A percentile compares a stretch with the other conserved stretches of the same genome.
These are phyloP conservation scores for Brachystomella parvula DNA, from an alignment of 1,140 invertebrate genomes.

Conservation along the genomic window DNA sequence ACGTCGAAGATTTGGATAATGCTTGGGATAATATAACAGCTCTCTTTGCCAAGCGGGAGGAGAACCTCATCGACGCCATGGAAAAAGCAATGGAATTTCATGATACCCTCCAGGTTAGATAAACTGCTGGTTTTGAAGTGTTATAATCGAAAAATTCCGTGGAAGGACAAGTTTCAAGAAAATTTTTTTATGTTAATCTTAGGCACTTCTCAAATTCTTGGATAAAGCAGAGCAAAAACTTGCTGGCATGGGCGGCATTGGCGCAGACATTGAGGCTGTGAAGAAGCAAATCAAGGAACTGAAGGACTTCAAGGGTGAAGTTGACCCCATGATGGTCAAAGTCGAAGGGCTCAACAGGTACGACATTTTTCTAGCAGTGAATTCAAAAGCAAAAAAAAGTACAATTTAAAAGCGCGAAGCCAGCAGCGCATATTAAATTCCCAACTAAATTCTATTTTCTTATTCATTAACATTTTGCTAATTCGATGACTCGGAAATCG, in stretches of 20 bases:
- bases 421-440: background rate
- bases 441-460: background rate
- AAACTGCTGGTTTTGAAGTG: no score
- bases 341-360: constrained; percentile 93
- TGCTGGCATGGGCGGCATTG: constrained; percentile 72
- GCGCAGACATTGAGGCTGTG: constrained; percentile 86
- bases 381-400: no score
- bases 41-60: constrained; percentile 81
- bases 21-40: constrained; percentile 91
- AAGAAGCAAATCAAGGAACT: constrained; percentile 89
- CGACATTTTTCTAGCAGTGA: constrained; percentile 32
- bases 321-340: constrained; percentile 96
- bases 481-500: background rate
- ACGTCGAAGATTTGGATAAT: constrained; percentile 89
- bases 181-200: constrained; percentile 32
- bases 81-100: constrained; percentile 98
- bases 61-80: constrained; percentile 93
- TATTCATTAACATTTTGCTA: background rate
- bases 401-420: background rate
- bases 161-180: no score
- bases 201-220: constrained; percentile 83
- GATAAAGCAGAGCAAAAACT: constrained; percentile 82
- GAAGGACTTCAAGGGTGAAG: constrained; percentile 83
- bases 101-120: constrained; percentile 81
- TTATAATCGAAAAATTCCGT: background rate